These are phyloP conservation scores for Helogale parvula DNA, from an alignment of 2,113 vertebrate species.

Conservation along the genomic window DNA sequence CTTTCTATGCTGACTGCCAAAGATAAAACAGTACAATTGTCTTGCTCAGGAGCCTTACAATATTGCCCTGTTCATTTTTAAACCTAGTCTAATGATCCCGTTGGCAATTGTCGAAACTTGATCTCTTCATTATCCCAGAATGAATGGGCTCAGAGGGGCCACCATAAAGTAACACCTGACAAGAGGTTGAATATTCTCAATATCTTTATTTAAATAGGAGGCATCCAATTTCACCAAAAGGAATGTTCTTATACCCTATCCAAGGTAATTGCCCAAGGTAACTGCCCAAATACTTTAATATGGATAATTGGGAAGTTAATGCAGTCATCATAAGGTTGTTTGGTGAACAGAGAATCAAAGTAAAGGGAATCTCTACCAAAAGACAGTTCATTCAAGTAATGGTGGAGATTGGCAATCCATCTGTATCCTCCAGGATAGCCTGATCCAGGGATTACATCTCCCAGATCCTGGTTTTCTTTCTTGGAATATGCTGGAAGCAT, in stretches of 20 bases:
- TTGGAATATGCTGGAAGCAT: not conserved
- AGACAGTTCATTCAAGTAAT: not conserved
- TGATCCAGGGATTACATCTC: not conserved
- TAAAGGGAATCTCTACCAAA: not conserved
- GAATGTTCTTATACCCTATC: not conserved
- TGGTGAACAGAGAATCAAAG: slow-evolving; percentile 16
- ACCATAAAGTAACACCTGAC: not conserved
- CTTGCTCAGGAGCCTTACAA: not conserved
- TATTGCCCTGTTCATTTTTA: not conserved
- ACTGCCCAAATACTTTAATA: not conserved
- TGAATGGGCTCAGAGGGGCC: not conserved
- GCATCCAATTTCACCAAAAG: not conserved
- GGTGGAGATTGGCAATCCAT: not conserved
- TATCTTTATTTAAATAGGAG: not conserved
- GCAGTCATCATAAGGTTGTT: not conserved
- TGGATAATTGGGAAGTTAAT: not conserved
- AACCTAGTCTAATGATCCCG: not conserved
- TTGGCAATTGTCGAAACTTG: not conserved
- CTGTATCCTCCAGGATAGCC: not conserved
- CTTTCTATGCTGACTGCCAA: not conserved
- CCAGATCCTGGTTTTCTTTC: not conserved
- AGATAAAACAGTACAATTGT: not conserved
- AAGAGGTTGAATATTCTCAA: not conserved
- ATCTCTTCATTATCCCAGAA: not conserved
- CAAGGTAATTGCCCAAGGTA: not conserved